phyloP scores from a whole-genome alignment of 2,113 vertebrate genomes.

The Tringa solitaria region DNA sequence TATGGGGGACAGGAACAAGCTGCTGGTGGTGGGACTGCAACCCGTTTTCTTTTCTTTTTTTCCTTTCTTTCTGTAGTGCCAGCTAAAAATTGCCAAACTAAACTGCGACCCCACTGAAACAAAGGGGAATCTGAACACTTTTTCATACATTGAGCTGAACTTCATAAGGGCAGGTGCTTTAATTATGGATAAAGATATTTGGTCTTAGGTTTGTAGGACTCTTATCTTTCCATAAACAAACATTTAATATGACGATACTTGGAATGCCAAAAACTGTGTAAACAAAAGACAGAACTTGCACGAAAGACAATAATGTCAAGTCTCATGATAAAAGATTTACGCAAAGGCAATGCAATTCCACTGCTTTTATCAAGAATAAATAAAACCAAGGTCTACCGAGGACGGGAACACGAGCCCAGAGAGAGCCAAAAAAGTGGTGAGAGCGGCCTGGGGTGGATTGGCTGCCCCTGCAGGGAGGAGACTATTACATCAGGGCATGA shows the following conservation, averaged over 20 bases:
- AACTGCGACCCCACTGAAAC: background rate
- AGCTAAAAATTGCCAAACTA: background rate
- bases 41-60: background rate
- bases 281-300: background rate
- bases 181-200: background rate
- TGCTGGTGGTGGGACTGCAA: background rate
- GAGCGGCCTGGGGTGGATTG: background rate
- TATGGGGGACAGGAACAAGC: background rate
- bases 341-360: conserved; percentile 23
- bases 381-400: conserved; percentile 53
- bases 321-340: background rate
- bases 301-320: background rate
- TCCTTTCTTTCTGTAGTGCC: background rate
- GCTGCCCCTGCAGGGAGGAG: background rate
- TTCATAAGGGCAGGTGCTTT: background rate
- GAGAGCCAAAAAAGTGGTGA: background rate
- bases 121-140: background rate
- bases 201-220: background rate
- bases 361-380: conserved; percentile 60
- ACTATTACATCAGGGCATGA: background rate
- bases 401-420: background rate
- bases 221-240: background rate
- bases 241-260: background rate
- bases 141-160: background rate
- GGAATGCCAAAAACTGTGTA: background rate